Evolutionary conservation across 92 coral and sea anemone genomes (phyloP).

Genomic region (Bergia sp.): DNA sequence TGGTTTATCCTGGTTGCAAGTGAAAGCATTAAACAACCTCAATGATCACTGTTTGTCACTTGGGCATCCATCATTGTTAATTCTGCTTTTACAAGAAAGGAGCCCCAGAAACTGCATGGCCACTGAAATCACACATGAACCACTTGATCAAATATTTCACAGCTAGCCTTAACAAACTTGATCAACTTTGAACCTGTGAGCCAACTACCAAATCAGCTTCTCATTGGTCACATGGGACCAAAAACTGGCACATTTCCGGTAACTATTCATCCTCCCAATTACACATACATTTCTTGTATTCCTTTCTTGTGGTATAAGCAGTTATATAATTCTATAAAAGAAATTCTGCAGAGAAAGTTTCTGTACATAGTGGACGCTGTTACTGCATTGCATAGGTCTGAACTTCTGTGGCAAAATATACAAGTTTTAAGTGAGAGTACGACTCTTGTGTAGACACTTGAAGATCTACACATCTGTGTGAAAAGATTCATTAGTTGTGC

Average conservation of each 20-base stretch:
- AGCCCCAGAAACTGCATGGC: not conserved
- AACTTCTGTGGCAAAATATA: conserved; percentile 37
- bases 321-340: conserved; percentile 41
- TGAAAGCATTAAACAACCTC: not conserved
- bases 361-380: conserved; percentile 34
- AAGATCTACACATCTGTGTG: conserved; percentile 17
- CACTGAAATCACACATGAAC: not conserved
- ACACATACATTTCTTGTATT: not conserved
- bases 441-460: conserved; percentile 19
- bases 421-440: conserved; percentile 34
- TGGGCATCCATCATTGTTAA: not conserved
- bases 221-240: not conserved
- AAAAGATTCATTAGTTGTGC: conserved; percentile 9
- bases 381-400: not conserved
- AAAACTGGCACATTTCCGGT: not conserved
- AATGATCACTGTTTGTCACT: not conserved
- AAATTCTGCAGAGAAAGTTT: conserved; percentile 31
- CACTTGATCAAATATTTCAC: not conserved
- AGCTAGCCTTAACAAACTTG: not conserved
- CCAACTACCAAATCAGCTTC: not conserved
- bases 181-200: not conserved
- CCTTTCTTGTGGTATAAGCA: conserved; percentile 13
- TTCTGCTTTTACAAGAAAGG: conserved; percentile 28
- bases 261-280: not conserved
- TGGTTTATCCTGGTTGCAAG: not conserved